phyloP scores from a whole-genome alignment of 2,797 vertebrate genomes.

The Anguilla anguilla region DNA sequence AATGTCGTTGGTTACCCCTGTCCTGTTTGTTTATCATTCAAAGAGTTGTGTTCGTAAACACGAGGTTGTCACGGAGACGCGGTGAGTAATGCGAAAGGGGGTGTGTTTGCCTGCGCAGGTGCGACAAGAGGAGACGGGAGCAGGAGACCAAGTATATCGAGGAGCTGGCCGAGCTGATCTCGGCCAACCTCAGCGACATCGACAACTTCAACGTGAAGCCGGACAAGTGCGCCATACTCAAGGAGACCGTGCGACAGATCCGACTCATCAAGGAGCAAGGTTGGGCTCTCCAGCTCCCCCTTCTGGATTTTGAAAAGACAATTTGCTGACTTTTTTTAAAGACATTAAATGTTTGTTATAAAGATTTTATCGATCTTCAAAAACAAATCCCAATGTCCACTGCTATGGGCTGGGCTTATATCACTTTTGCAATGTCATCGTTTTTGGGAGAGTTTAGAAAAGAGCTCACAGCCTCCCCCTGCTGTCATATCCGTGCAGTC shows the following conservation, averaged over 20 bases:
- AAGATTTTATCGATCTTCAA: not conserved
- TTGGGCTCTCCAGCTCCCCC: constrained; percentile 57
- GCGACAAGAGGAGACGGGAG: constrained; percentile 95
- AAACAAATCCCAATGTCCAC: not conserved
- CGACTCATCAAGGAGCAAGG: constrained; percentile 99
- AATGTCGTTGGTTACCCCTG: not conserved
- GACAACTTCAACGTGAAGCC: constrained; percentile 99
- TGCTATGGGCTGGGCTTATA: not conserved
- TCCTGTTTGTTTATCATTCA: not conserved
- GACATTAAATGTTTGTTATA: no score
- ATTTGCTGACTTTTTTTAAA: not conserved
- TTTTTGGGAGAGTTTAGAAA: not conserved
- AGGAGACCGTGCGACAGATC: constrained; percentile 98
- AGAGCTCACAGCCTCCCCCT: not conserved
- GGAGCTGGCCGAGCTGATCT: constrained; percentile 97
- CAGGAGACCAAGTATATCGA: constrained; percentile 99
- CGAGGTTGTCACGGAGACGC: constrained; percentile 53
- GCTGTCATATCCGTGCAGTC: not conserved
- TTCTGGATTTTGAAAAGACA: not conserved
- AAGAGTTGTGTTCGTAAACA: not conserved
- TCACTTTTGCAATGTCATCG: not conserved
- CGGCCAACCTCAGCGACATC: constrained; percentile 97
- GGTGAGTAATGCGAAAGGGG: constrained; percentile 47
- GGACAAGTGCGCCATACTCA: constrained; percentile 98
- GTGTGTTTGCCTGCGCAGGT: constrained; percentile 66